These are phyloP conservation scores for Chironex yamaguchii DNA, from an alignment of 30 jellyfish, hydroid and myxozoan species.

Conservation along the genomic window DNA sequence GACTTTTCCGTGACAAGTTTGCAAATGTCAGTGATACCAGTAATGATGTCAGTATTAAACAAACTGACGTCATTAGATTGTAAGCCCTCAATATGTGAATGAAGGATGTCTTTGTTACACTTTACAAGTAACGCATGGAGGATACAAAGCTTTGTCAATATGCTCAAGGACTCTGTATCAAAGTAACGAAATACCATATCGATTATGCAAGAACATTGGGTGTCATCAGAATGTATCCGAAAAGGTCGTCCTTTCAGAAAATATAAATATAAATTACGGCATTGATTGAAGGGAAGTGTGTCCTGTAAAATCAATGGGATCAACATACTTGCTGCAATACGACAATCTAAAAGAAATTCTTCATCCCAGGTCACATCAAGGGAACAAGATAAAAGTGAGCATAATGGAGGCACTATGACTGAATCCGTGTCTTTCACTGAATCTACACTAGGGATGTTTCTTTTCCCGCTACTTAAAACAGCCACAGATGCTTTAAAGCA, in stretches of 20 bases:
- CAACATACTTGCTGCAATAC: slow-evolving; percentile 83
- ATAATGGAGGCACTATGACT: background rate
- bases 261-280: background rate
- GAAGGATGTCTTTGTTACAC: background rate
- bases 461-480: slow-evolving; percentile 19
- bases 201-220: background rate
- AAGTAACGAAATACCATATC: background rate
- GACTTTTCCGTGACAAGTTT: slow-evolving; percentile 61
- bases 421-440: background rate
- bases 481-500: slow-evolving; percentile 45
- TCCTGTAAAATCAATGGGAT: slow-evolving; percentile 37
- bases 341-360: slow-evolving; percentile 71
- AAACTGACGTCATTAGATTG: background rate
- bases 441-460: background rate
- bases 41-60: slow-evolving; percentile 13
- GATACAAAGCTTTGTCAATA: background rate
- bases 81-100: background rate
- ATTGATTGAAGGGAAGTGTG: slow-evolving; percentile 12
- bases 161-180: background rate
- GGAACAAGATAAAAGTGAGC: background rate
- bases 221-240: no score
- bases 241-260: background rate
- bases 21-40: slow-evolving; percentile 42
- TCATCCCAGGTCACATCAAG: slow-evolving; percentile 29
- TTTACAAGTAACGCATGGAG: background rate